These are phyloP conservation scores for Falco cherrug DNA, from an alignment of 2,797 vertebrate genomes.

Conservation along the genomic window DNA sequence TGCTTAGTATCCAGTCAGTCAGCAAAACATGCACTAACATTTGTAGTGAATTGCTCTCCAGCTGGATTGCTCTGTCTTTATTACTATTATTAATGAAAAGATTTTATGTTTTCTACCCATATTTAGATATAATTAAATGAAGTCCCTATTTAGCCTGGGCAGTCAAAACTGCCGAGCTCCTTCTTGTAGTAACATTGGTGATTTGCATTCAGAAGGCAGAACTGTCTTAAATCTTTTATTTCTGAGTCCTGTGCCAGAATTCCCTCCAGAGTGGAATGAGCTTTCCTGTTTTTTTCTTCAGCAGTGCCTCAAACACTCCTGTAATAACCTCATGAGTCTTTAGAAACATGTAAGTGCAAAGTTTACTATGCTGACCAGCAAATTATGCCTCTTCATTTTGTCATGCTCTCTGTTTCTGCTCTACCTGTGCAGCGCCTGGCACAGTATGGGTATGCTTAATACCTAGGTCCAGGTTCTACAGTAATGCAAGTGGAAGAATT, in stretches of 20 bases:
- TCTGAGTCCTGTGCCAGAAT: neutral
- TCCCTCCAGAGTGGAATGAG: neutral
- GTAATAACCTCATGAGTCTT: neutral
- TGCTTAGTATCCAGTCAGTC: no score
- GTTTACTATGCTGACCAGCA: neutral
- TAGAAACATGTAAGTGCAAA: neutral
- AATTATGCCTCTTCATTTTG: accelerated
- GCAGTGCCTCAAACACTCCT: neutral
- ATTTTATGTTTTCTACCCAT: neutral
- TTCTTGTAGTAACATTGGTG: accelerated
- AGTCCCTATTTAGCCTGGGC: neutral
- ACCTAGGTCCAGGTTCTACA: neutral
- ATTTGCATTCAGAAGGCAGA: neutral
- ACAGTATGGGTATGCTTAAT: neutral
- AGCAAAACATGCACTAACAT: no score
- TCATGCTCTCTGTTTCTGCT: neutral
- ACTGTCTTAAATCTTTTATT: neutral
- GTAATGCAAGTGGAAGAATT: neutral
- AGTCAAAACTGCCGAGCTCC: neutral
- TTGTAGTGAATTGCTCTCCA: neutral
- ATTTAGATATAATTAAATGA: neutral
- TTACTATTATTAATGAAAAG: neutral
- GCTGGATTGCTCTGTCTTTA: neutral
- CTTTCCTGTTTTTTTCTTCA: neutral
- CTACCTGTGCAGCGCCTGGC: accelerated